These are phyloP conservation scores for Barypeithes pellucidus DNA, from an alignment of 2,888 invertebrate genomes.

Conservation along the genomic window DNA sequence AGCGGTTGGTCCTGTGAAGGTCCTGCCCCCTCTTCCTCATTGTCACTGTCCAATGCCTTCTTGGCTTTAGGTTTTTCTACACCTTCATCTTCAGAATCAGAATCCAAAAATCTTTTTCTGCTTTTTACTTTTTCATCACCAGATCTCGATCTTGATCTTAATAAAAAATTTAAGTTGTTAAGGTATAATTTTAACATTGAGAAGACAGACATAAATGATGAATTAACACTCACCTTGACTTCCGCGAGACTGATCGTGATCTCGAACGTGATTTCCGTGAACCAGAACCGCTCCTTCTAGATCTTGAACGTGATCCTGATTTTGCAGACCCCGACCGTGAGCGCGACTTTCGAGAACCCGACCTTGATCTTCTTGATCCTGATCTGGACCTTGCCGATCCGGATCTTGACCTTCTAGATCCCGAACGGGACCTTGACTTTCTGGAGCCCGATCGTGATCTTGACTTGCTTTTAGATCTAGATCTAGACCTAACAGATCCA, in stretches of 20 bases:
- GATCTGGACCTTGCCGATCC: slow-evolving; percentile 57
- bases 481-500: slow-evolving; percentile 56
- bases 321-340: slow-evolving; percentile 49
- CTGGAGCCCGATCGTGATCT: slow-evolving; percentile 66
- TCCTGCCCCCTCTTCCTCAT: slow-evolving; percentile 75
- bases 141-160: slow-evolving; percentile 26
- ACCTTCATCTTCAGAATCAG: slow-evolving; percentile 75
- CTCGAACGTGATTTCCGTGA: slow-evolving; percentile 6
- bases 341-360: slow-evolving; percentile 58
- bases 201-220: slow-evolving; percentile 7
- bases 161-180: not conserved
- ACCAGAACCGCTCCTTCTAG: slow-evolving; percentile 47
- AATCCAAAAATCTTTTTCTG: slow-evolving; percentile 69
- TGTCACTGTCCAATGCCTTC: slow-evolving; percentile 70
- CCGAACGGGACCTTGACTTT: slow-evolving; percentile 58
- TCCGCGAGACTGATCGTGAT: not conserved
- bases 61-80: slow-evolving; percentile 54
- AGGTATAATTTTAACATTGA: not conserved
- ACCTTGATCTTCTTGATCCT: slow-evolving; percentile 47
- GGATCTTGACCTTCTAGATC: slow-evolving; percentile 54
- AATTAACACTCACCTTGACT: not conserved
- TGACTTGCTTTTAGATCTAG: slow-evolving; percentile 64
- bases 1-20: slow-evolving; percentile 62
- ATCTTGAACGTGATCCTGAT: slow-evolving; percentile 51
- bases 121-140: slow-evolving; percentile 22